phyloP scores from a whole-genome alignment of 2,888 invertebrate genomes.

The Melipona beecheii region DNA sequence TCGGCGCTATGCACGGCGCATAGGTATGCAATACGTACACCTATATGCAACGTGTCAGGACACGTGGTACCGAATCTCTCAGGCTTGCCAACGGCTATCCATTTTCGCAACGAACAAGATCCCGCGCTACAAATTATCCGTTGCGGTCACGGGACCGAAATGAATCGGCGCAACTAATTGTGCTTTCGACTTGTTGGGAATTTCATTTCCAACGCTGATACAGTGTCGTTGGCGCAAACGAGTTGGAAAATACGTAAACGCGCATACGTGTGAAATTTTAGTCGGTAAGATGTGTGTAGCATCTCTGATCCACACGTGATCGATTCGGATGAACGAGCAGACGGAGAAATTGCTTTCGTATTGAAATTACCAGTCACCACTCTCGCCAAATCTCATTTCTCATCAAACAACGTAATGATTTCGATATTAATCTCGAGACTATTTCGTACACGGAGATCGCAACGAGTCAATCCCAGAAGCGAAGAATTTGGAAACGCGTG shows the following conservation, averaged over 20 bases:
- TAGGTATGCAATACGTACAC: constrained; percentile 71
- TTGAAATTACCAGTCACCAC: neutral
- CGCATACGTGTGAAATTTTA: neutral
- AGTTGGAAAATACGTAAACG: neutral
- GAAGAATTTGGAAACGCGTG: constrained; percentile 17
- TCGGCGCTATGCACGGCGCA: constrained; percentile 71
- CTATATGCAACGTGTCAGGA: constrained; percentile 79
- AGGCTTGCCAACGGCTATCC: constrained; percentile 74
- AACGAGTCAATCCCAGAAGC: neutral
- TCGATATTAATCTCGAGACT: neutral
- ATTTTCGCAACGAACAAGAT: constrained; percentile 71
- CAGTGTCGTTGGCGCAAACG: neutral
- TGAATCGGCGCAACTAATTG: constrained; percentile 40
- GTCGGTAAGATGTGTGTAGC: constrained; percentile 10
- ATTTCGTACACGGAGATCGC: neutral
- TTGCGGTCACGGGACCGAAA: constrained; percentile 51
- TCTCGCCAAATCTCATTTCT: neutral
- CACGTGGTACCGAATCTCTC: constrained; percentile 78
- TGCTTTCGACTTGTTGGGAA: neutral
- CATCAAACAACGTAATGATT: neutral
- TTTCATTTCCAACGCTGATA: neutral
- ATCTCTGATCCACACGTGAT: neutral
- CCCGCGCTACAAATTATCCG: constrained; percentile 70
- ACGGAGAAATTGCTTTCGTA: neutral
- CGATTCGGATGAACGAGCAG: neutral